Base-by-base conservation (phyloP, 2,888 invertebrate genomes). In the Macrophya alboannulata region DNA sequence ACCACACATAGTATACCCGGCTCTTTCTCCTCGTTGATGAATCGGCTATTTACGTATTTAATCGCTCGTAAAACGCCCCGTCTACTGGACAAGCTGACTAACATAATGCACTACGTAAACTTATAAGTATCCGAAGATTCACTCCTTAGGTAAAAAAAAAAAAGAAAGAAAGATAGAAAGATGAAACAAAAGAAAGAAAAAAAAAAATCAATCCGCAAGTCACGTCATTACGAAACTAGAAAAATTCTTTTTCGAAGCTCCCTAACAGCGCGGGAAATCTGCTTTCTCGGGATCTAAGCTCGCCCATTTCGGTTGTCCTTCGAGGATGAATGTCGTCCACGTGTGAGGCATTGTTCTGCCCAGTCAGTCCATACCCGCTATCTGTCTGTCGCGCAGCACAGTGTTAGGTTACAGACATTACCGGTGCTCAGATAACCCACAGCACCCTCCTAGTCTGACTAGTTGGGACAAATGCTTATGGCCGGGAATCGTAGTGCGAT, bases 381-480 rank as follows among this genome's bases (percentile, higher is more conserved):
- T 91, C 90, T 89, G 89, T 89, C 89, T 89, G 88, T 88, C 88
- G 87, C 87, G 85, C 88, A 88, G 89, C 87, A 87, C 90, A 90
- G 92, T 90, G 91, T 92, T 90, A 89, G 90, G 91, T 92, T 92
- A 91, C 91, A 90, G 89, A 89, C 91, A 91, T 92, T 92, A 91
- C 91, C 89, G 87, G 86, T 86, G 87, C 81, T 74, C 79, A 83
- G 83, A 83, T 83, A 83, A 83, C 68, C 83, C 68, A 31, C 59
- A 37, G 65, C 68, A 31, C 40, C 51, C 86, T 68, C 59, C 59
- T 40, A 51, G 45, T 79, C 62, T 43, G 40, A 89, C 89, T 89
- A 91, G 91, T 91, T 89, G 89, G 88, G 87, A 91, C 91, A 89
- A 90, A 91, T 91, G 91, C 91, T 90, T 83, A 71, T 62, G 88